phyloP scores from a whole-genome alignment of 2,113 vertebrate genomes.

The Paraplagusia blochii region DNA sequence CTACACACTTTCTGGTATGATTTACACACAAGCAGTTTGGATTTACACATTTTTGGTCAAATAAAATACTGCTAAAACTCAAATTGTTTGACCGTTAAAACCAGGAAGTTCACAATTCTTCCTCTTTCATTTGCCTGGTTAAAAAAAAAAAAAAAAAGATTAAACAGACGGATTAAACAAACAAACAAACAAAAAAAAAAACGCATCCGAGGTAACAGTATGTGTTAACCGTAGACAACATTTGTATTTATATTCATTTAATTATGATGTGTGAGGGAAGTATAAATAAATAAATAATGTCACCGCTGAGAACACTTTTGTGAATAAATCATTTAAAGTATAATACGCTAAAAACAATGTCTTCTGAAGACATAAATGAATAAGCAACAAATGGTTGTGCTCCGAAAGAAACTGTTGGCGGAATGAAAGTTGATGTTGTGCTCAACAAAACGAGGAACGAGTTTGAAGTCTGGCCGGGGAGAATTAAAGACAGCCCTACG shows the following conservation, averaged over 20 bases:
- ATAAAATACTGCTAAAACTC: constrained; percentile 5
- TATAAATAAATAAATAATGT: constrained; percentile 44
- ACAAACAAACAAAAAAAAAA: no score
- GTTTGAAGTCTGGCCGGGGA: no score
- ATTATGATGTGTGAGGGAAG: constrained; percentile 13
- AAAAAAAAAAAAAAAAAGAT: background rate
- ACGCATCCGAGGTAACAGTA: constrained; percentile 39
- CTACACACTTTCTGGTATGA: constrained; percentile 39
- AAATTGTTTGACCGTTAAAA: constrained; percentile 32
- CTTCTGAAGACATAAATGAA: no score
- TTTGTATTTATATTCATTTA: constrained; percentile 12
- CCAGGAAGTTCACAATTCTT: constrained; percentile 13
- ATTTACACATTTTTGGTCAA: constrained; percentile 54
- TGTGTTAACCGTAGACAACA: constrained; percentile 23
- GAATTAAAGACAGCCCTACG: no score
- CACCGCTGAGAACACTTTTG: no score
- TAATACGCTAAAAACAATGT: no score
- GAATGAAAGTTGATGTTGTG: no score
- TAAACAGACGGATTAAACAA: no score
- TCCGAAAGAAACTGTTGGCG: no score
- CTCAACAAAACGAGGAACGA: no score
- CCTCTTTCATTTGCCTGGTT: constrained; percentile 2
- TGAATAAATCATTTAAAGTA: no score
- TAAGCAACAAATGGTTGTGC: no score
- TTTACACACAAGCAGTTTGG: constrained; percentile 47